Base-by-base conservation (phyloP, 1,140 invertebrate species). In the Oreohelix idahoensis region DNA sequence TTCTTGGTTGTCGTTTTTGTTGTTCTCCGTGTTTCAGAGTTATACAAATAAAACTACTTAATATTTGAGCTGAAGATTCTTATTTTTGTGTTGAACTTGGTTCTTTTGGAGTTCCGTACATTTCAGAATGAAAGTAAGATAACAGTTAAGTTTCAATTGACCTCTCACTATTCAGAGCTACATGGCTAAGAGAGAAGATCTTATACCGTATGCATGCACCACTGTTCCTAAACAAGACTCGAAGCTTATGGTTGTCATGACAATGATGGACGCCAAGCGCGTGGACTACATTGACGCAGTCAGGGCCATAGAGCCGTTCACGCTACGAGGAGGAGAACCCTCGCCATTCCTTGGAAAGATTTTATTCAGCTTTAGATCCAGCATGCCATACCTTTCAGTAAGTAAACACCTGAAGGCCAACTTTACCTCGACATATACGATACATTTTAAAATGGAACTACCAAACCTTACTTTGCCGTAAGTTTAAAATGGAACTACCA, bases 271-370 rank as follows among this genome's bases (percentile, higher is more conserved):
- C n/a, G 23, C 26, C 42, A 81, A 36, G 36, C 29, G 38, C 0
- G 45, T 81, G 63, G 79, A 81, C 45, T 81, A 81, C 69, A 26
- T 81, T 11, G 79, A 81, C 42, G 66, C 66, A 32, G 32, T 81
- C 36, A 70, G 79, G 17, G 79, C 69, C 63, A 42, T 36, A 0
- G 38, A 71, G 23, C 79, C 79, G 8, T 81, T 70, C 45, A 51
- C 20, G 0, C 26, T 81, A 38, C 23, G 26, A 15, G 63, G 15
- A 4, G 39, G 39, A n/a, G 51, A 32, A 29, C 63, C 23, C 0
- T 81, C 79, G 23, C 79, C 79, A 23, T 81, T 81, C 42, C 2
- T 81, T 0, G 36, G 66, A 23, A 39, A 29, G 4, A 51, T 81
- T n/a, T 23, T 81, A 2, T 23, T 71, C 26, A 32, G 66, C 23